phyloP scores from a whole-genome alignment of 2,113 vertebrate genomes.

The Saccopteryx bilineata region DNA sequence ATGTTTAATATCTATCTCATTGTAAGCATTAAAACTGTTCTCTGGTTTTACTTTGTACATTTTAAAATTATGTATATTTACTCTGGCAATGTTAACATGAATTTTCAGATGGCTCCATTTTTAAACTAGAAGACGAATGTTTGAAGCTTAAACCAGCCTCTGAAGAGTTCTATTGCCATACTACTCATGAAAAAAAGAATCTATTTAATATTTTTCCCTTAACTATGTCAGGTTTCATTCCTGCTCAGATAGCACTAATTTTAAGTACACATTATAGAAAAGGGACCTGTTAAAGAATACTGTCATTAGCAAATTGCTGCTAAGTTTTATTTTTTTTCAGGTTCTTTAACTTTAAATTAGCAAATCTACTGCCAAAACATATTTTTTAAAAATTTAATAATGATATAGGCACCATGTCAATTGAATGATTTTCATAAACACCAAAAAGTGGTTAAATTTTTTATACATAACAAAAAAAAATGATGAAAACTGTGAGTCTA shows the following conservation, averaged over 20 bases:
- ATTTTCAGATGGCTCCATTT: constrained; percentile 83
- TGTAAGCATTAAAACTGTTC: constrained; percentile 70
- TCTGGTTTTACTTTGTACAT: constrained; percentile 51
- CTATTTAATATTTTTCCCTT: constrained; percentile 50
- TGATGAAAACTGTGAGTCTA: constrained; percentile 73
- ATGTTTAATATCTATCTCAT: constrained; percentile 81
- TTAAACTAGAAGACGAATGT: constrained; percentile 76
- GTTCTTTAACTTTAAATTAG: constrained; percentile 60
- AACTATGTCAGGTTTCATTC: constrained; percentile 74
- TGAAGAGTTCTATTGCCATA: constrained; percentile 82
- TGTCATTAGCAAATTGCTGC: constrained; percentile 85
- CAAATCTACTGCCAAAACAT: constrained; percentile 77
- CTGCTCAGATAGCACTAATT: constrained; percentile 77
- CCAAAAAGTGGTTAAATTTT: constrained; percentile 77
- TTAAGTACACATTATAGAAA: constrained; percentile 84
- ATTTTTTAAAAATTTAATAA: constrained; percentile 83
- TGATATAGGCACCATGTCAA: constrained; percentile 85
- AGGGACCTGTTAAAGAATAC: constrained; percentile 80
- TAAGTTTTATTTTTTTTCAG: constrained; percentile 74
- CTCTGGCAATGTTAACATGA: constrained; percentile 79
- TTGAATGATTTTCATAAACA: constrained; percentile 79
- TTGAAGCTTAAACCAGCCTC: constrained; percentile 84
- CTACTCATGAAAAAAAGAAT: constrained; percentile 72
- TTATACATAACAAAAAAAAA: constrained; percentile 68
- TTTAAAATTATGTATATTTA: constrained; percentile 73